Evolutionary conservation across 1,140 invertebrate species (phyloP), one percentile per base, ranked within the genome.

Genomic region (Heliconius eleuchia): DNA sequence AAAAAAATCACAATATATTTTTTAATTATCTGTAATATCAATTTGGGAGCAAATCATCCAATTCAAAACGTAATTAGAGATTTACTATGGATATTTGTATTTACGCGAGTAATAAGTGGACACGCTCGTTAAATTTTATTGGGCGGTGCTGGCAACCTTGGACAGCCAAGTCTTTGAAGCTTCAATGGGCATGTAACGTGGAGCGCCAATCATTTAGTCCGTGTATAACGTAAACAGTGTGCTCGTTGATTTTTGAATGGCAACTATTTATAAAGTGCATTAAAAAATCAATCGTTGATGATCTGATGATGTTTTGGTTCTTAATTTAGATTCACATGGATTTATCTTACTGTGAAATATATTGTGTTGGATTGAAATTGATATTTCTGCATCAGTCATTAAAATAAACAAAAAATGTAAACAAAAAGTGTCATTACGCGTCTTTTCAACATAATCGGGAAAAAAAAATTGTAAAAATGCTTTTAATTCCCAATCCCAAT

Each of bases 91-190:
- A 66, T 30, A 66, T 23, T 70, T 18, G 74, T 76, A 70, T 23
- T 27, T 66, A 46, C 18, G 74, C 74, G 18, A 66, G 55, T 70
- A 76, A 76, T 76, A 76, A 76, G 74, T 76, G 37, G 55, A 70
- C 74, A 76, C 39, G 74, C 57, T 60, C 37, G 57, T 76, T 76
- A 76, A 76, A 76, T 76, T 76, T 76, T 76, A 76, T 76, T 76
- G n/a, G 30, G 57, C 42, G n/a, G 23, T 46, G 74, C 60, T 71
- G 3, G 39, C 34, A 66, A 66, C 74, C 74, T 76, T 70, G 55
- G 57, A 18, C n/a, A 42, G 34, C 16, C 34, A 39, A 76, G 57
- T 76, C 74, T 76, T 46, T 76, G 60, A 71, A 76, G 57, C 74
- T 76, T 76, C 74, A 76, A 70, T 70, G 39, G 60, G 27, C 19